Percentiles rank a stretch among this genome's conserved stretches.
phyloP scores from a whole-genome alignment of 2,797 vertebrate species.

The Enteromius afrohamiltoni region DNA sequence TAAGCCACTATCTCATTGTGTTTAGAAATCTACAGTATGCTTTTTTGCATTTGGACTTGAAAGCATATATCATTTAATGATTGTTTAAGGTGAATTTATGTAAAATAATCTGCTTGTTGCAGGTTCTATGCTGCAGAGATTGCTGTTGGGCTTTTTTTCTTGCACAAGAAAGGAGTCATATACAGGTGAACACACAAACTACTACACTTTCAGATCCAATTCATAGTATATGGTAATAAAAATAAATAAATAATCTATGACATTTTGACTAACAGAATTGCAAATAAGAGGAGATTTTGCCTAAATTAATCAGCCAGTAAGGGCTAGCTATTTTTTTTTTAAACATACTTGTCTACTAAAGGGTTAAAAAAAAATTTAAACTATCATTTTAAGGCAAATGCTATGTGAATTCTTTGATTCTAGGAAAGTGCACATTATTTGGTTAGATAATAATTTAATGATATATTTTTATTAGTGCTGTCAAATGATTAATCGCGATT shows the following conservation, averaged over 20 bases:
- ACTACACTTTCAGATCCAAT: constrained; percentile 3
- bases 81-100: neutral
- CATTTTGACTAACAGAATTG: neutral
- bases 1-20: constrained; percentile 74
- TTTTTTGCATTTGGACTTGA: neutral
- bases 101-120: constrained; percentile 63
- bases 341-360: neutral
- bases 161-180: constrained; percentile 91
- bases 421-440: neutral
- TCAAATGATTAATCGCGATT: too few species aligned
- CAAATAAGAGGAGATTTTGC: neutral
- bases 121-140: constrained; percentile 99
- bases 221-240: neutral
- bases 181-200: constrained; percentile 82
- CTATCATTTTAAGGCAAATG: neutral
- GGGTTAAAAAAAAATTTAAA: too few species aligned
- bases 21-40: neutral
- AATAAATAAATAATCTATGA: neutral
- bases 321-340: neutral
- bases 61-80: neutral
- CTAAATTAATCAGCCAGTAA: neutral
- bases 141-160: constrained; percentile 91
- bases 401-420: neutral
- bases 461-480: neutral
- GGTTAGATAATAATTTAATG: neutral